phyloP scores from a whole-genome alignment of 2,113 vertebrate genomes.

The Psittacula cyanocephala region DNA sequence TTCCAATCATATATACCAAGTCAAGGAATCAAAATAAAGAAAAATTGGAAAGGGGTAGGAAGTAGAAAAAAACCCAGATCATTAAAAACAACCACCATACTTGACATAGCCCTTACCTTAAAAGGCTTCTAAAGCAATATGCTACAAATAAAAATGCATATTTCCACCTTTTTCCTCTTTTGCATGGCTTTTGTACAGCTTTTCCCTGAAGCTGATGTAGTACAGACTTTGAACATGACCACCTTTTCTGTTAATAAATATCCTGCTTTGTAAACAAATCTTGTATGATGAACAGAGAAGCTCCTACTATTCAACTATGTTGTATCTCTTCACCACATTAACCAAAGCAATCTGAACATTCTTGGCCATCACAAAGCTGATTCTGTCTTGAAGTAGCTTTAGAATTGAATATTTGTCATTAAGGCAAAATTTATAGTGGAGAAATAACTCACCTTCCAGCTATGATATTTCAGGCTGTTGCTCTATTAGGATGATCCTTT shows the following conservation, averaged over 20 bases:
- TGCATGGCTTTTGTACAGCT: not conserved
- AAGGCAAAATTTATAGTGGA: not conserved
- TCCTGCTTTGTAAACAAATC: not conserved
- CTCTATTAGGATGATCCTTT: not conserved
- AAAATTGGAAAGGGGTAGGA: not conserved
- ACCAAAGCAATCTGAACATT: not conserved
- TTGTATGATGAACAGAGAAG: not conserved
- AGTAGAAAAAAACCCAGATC: not conserved
- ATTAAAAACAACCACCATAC: not conserved
- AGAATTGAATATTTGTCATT: not conserved
- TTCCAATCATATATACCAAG: not conserved
- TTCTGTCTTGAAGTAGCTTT: not conserved
- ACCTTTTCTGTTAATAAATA: not conserved
- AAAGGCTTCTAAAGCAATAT: not conserved
- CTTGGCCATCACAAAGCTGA: not conserved
- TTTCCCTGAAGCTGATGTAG: not conserved
- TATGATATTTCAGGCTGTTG: not conserved
- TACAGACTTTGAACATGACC: not conserved
- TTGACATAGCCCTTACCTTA: not conserved
- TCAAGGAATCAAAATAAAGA: not conserved
- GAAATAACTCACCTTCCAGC: not conserved
- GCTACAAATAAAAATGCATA: not conserved
- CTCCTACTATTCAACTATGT: not conserved
- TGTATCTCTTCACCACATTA: not conserved
- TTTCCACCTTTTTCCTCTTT: not conserved